These are phyloP conservation scores for Barypeithes pellucidus DNA, from an alignment of 2,888 invertebrate species.

Conservation along the genomic window DNA sequence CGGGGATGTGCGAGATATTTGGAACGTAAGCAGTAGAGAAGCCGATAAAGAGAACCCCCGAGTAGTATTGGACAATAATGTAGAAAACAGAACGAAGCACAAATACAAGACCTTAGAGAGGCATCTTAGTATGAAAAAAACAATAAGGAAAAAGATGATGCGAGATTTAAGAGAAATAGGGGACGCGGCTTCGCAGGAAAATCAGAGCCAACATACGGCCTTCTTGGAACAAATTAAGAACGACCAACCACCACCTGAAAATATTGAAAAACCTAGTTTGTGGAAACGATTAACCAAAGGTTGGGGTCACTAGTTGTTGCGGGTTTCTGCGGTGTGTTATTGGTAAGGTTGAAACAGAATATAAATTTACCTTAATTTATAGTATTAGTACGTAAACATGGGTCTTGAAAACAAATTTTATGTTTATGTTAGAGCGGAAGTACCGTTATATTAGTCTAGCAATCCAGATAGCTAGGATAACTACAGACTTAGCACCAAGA, in stretches of 20 bases:
- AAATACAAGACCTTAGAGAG: slow-evolving; percentile 85
- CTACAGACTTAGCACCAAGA: too few species aligned
- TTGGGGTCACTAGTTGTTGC: slow-evolving; percentile 64
- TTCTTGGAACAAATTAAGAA: slow-evolving; percentile 70
- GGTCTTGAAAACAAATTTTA: too few species aligned
- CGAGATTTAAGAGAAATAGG: slow-evolving; percentile 82
- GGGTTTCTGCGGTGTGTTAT: neutral
- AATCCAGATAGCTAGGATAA: too few species aligned
- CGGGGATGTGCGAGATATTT: slow-evolving; percentile 81
- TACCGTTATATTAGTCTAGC: too few species aligned
- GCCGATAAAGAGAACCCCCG: slow-evolving; percentile 69
- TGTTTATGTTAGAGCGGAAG: too few species aligned
- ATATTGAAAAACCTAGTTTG: slow-evolving; percentile 70
- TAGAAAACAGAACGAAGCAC: slow-evolving; percentile 76
- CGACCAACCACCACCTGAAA: slow-evolving; percentile 70
- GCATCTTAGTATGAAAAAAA: slow-evolving; percentile 91
- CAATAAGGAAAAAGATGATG: slow-evolving; percentile 89
- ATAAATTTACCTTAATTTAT: neutral
- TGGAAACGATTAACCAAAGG: slow-evolving; percentile 71
- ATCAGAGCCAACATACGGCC: slow-evolving; percentile 63
- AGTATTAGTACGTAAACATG: too few species aligned
- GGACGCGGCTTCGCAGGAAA: slow-evolving; percentile 64
- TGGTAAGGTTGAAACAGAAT: slow-evolving; percentile 20
- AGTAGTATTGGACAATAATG: slow-evolving; percentile 71
- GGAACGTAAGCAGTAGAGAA: slow-evolving; percentile 61